Base-by-base conservation (phyloP, 1,140 invertebrate species). In the Drosophila prosaltans region DNA sequence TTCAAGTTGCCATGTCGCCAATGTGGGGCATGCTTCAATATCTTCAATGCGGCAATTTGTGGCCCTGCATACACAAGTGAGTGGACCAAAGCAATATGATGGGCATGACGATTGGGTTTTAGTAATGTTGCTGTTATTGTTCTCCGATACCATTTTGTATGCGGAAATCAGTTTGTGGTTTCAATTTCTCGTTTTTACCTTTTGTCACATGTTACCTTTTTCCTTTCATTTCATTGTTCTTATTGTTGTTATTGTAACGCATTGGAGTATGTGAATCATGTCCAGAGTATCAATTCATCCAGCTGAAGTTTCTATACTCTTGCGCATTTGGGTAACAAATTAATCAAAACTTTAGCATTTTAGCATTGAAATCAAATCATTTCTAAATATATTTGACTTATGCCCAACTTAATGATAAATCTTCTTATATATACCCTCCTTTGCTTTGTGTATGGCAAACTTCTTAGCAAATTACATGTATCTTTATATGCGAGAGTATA, bases 401-500 rank as follows among this genome's bases (percentile, higher is more conserved):
- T 16, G 16, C 16, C 28, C 28, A 30, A 30, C 2, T 2, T 4
- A 2, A 30, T 30, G 28, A 30, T 36, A 1, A 6, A 36, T 36
- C 6, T 36, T 6, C 28, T 30, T 30, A 4, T n/a, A 45, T 45
- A 45, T 45, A n/a, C 11, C n/a, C n/a, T 45, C 41, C n/a, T 16
- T 36, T 6, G 1, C 1, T 6, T 36, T 36, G 32, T 36, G 3
- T 5, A 30, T 30, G 28, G 2, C 43, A 45, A 45, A 45, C 16
- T 7, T 21, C 6, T 21, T 48, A 3, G 16, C 6, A 48, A 48
- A 48, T 62, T 30, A 11, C 36, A 28, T 55, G 24, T 67, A 30
- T 32, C 41, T 41, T 11, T 39, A 30, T 66, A 39, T 43, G 30
- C 24, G 43, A 74, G 67, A 61, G 74, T 80, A 70, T 24, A 59